phyloP scores from a whole-genome alignment of 1,140 invertebrate genomes.

The Pachypsylla venusta region DNA sequence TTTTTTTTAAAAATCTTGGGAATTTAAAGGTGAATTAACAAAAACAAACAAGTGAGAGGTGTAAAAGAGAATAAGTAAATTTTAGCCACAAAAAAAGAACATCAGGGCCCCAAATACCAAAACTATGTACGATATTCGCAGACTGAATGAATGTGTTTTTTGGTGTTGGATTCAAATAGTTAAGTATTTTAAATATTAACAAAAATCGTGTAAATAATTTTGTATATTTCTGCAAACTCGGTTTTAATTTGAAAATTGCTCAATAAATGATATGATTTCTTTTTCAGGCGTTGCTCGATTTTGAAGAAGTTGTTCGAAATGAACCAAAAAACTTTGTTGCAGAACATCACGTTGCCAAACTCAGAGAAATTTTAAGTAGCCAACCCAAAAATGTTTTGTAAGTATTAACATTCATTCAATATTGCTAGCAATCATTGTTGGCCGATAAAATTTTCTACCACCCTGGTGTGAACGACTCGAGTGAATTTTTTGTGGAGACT shows the following conservation, averaged over 20 bases:
- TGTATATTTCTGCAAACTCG: background rate
- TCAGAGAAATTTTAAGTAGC: slow-evolving; percentile 14
- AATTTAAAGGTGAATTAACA: too few relatives aligned
- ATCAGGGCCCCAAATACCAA: too few relatives aligned
- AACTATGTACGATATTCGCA: too few relatives aligned
- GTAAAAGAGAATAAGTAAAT: too few relatives aligned
- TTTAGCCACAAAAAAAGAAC: too few relatives aligned
- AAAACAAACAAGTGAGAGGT: too few relatives aligned
- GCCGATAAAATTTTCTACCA: background rate
- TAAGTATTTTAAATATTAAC: too few relatives aligned
- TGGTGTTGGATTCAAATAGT: too few relatives aligned
- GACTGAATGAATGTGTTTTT: too few relatives aligned
- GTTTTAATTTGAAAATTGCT: background rate
- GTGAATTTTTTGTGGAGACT: background rate
- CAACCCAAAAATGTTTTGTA: slow-evolving; percentile 16
- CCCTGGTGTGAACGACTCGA: too few relatives aligned
- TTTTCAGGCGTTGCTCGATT: slow-evolving; percentile 20
- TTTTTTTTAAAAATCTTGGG: too few relatives aligned
- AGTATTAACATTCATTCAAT: background rate
- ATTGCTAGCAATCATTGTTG: background rate
- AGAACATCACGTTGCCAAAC: slow-evolving; percentile 15
- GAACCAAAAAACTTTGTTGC: slow-evolving; percentile 18
- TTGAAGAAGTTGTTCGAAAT: slow-evolving; percentile 15
- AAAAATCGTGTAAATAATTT: too few relatives aligned
- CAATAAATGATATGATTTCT: background rate